Conservation (phyloP, 2,797 vertebrate genomes). For the Pangasius larnaudii region DNA sequence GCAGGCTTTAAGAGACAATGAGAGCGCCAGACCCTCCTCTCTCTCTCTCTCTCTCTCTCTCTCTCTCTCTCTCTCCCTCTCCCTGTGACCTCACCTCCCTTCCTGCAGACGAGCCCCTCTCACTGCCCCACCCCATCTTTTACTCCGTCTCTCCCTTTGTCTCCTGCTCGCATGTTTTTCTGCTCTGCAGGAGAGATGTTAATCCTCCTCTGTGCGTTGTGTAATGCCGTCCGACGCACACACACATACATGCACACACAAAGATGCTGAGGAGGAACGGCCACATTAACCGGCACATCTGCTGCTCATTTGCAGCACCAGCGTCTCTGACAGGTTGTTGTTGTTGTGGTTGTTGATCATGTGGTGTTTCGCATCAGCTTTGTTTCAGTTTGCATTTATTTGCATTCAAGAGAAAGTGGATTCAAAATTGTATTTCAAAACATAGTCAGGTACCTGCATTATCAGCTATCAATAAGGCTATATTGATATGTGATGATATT, state of each 20-base stretch:
- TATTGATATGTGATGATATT: neutral
- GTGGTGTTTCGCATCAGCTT: neutral
- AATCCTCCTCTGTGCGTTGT: slow-evolving; percentile 50
- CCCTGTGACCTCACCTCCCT: slow-evolving; percentile 53
- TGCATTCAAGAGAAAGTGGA: neutral
- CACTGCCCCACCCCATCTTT: slow-evolving; percentile 36
- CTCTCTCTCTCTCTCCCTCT: slow-evolving; percentile 42
- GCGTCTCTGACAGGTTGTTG: slow-evolving; percentile 31
- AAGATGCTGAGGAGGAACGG: slow-evolving; percentile 39
- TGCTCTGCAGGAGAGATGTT: slow-evolving; percentile 61
- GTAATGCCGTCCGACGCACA: neutral
- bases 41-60: slow-evolving; percentile 12
- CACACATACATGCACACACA: slow-evolving; percentile 29
- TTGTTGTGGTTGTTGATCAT: slow-evolving; percentile 25
- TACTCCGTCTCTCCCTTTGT: slow-evolving; percentile 67
- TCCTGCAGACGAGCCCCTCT: slow-evolving; percentile 38
- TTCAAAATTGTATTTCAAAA: too few species aligned
- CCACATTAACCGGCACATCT: slow-evolving; percentile 47
- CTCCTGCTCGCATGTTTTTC: slow-evolving; percentile 63
- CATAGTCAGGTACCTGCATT: neutral
- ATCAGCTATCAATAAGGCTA: neutral
- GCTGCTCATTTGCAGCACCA: slow-evolving; percentile 41
- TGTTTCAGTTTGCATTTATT: neutral
- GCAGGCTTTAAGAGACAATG: slow-evolving; percentile 54
- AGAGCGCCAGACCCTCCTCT: slow-evolving; percentile 31